Evolutionary conservation across 2,888 invertebrate genomes (phyloP), one percentile per base, ranked within the genome.

Genomic region (Alviniconcha strummeri): DNA sequence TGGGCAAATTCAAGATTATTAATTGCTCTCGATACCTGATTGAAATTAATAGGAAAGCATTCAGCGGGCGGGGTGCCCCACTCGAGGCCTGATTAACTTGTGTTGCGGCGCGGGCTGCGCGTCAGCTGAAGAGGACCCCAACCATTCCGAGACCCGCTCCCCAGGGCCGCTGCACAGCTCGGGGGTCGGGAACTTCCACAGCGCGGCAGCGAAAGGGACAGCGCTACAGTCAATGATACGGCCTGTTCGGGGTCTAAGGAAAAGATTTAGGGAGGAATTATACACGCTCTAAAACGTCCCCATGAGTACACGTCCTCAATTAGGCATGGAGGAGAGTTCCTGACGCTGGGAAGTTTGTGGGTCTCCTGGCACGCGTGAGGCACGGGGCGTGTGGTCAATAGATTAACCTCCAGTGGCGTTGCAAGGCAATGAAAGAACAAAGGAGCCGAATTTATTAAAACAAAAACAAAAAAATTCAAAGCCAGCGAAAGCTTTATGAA

Each of bases 1-100:
- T 84, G 85, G 83, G 83, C 79, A 81, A 87, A 86, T 87, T 87
- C 83, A 85, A 84, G 85, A 84, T 87, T 88, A 89, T 89, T 89
- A 89, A 88, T 88, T 88, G 88, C 84, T 74, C 64, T 64, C 81
- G 76, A 76, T 84, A 84, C 85, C 84, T 83, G 84, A 85, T 86
- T 82, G 85, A 84, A 85, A 84, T 85, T 84, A 85, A 85, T 84
- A 67, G 84, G 67, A 67, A 52, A 55, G 52, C 76, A 71, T 82
- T 82, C 77, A 82, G 77, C 15, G 69, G 19, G 77, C 76, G 54
- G 55, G n/a, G 82, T 15, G 74, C 52, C 57, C 36, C 52, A 19
- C 80, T 80, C n/a, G 64, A 69, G 69, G 64, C 17, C 69, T 80
- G 80, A 80, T 80, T 80, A 80, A 69, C 11, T 71, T 69, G 80